Conservation (phyloP, 2,797 vertebrate genomes). For the Gymnothorax reevesii region DNA sequence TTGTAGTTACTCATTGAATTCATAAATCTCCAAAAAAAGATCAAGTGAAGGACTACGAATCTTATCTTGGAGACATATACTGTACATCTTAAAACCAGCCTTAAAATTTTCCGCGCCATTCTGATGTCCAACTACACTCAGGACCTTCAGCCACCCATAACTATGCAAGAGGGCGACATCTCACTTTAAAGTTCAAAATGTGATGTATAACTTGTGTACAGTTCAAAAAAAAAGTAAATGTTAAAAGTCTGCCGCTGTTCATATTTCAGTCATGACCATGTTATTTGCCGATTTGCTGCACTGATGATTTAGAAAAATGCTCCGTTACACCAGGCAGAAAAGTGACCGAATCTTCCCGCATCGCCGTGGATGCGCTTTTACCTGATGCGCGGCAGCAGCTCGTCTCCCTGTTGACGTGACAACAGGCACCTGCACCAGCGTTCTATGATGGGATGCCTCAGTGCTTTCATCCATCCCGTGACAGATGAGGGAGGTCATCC, state of each 20-base stretch:
- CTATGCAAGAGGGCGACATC: neutral
- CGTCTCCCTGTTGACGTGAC: conserved; percentile 31
- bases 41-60: neutral
- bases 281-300: neutral
- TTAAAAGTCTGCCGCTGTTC: neutral
- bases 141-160: neutral
- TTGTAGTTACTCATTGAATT: neutral
- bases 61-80: neutral
- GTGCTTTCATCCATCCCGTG: conserved; percentile 30
- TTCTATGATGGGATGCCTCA: conserved; percentile 34
- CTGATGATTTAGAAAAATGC: neutral
- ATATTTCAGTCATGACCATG: neutral
- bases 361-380: conserved; percentile 4
- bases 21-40: neutral
- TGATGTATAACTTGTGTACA: neutral
- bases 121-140: neutral
- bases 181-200: neutral
- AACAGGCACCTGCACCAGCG: conserved; percentile 33
- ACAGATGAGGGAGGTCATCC: conserved; percentile 30
- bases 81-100: neutral
- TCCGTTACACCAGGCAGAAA: neutral
- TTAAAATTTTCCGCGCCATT: neutral
- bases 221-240: neutral
- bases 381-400: conserved; percentile 27
- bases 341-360: neutral